Evolutionary conservation across 2,888 invertebrate genomes (phyloP).

Genomic region (Keiferia lycopersicella): DNA sequence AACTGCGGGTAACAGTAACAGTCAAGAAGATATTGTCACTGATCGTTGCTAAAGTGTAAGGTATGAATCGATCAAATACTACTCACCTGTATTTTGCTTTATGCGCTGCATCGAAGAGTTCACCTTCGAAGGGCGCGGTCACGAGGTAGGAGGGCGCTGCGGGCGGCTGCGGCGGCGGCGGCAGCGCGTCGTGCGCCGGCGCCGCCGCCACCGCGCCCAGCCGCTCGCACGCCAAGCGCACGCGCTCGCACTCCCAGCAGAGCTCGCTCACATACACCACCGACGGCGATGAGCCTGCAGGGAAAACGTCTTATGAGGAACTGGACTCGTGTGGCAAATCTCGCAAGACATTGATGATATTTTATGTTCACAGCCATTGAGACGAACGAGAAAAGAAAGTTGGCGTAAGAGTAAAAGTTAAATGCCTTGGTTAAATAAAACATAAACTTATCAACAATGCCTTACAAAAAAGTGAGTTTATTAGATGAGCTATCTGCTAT

Average conservation of each 20-base stretch:
- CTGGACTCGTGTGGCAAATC: background rate
- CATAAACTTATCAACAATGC: background rate
- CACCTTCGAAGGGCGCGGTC: constrained; percentile 87
- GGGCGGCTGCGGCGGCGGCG: constrained; percentile 61
- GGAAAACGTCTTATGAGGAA: constrained; percentile 25
- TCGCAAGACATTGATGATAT: background rate
- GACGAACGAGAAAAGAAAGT: no score
- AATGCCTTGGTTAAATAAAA: no score
- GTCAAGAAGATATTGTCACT: no score
- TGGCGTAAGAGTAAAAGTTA: no score
- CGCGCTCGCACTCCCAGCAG: constrained; percentile 75
- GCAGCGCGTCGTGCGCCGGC: constrained; percentile 64
- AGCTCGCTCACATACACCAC: constrained; percentile 73
- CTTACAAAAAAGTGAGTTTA: background rate
- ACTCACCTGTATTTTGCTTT: constrained; percentile 75
- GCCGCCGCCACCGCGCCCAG: constrained; percentile 70
- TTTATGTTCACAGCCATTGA: no score
- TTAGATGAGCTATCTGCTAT: background rate
- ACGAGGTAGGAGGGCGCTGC: constrained; percentile 79
- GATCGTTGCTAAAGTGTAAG: background rate
- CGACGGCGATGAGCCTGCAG: constrained; percentile 66
- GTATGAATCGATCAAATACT: background rate
- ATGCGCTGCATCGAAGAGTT: constrained; percentile 85
- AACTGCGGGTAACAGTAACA: no score
- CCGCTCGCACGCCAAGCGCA: constrained; percentile 75